Base-by-base conservation (phyloP, 2,113 vertebrate genomes). In the Plectropomus leopardus region DNA sequence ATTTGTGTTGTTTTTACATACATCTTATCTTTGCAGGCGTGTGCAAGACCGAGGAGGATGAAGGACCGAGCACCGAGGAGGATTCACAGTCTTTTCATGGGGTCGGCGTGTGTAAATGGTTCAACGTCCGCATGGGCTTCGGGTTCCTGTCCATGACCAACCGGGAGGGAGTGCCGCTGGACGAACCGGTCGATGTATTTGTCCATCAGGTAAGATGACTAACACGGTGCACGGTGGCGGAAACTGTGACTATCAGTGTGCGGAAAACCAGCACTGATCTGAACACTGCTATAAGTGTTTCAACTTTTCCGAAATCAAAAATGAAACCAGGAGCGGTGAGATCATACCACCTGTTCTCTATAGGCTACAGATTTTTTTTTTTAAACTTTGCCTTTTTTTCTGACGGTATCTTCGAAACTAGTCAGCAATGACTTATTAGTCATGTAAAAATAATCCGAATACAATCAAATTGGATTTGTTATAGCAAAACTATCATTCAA, bases 61-160 rank as follows among this genome's bases (percentile, higher is more conserved):
- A 97, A 17, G 95, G 95, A 5, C 95, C 95, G 32, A 97, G 96
- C 84, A 87, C 94, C 36, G 96, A 96, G 78, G 96, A 97, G 74
- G 96, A 95, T 51, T 87, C 94, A 0, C 96, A 95, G 86, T 91
- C 94, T 0, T 93, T 96, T 78, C 94, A 94, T 54, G 98, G 97
- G 40, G 94, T 94, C 61, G 98, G 98, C 50, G 93, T 97, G 91
- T 99, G 98, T 82, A 99, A 99, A 59, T 99, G 98, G 98, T 99
- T 99, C 94, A 99, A 99, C 64, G 97, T 99, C 80, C 96, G 97
- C 89, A 99, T 99, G 98, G 98, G 98, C 60, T 99, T 99, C 90
- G 98, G 98, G 21, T 99, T 99, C 94, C 96, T 99, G 91, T 97
- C 98, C 92, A 99, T 99, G 98, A 99, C 95, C 88, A 94, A 83